Evolutionary conservation across 2,888 invertebrate genomes (phyloP).

Genomic region (Julus scanicus): DNA sequence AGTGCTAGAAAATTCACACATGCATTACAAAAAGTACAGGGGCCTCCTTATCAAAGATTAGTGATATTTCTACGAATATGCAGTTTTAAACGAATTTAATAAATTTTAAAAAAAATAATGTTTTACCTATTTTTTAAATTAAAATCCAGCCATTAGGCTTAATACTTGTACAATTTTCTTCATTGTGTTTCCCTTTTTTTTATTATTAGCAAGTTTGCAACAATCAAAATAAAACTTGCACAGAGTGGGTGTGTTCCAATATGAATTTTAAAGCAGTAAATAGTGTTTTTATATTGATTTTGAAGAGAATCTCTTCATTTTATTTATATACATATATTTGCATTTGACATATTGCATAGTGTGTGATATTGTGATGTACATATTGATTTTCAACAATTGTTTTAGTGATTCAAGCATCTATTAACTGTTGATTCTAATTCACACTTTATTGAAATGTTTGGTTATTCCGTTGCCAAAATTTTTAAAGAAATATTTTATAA

Average conservation of each 20-base stretch:
- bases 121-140: conserved; percentile 4
- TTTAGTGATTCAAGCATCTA: conserved; percentile 42
- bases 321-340: conserved; percentile 28
- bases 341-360: conserved; percentile 23
- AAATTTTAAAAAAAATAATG: neutral
- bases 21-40: neutral
- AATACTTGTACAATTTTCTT: neutral
- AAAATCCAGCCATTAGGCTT: neutral
- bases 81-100: neutral
- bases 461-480: conserved; percentile 42
- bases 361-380: conserved; percentile 29
- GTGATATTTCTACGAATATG: conserved; percentile 39
- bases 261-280: conserved; percentile 16
- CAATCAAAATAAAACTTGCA: conserved; percentile 4
- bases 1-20: neutral
- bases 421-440: conserved; percentile 39
- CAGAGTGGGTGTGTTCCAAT: conserved; percentile 36
- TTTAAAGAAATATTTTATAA: conserved; percentile 34
- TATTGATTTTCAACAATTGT: conserved; percentile 15
- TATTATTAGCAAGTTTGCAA: conserved; percentile 3
- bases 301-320: conserved; percentile 42
- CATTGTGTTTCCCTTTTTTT: neutral
- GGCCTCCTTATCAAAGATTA: conserved; percentile 17
- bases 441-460: conserved; percentile 37
- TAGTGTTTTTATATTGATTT: conserved; percentile 38